Percentiles rank a stretch among this genome's conserved stretches.
These are phyloP conservation scores for Cyprinus carpio DNA, from an alignment of 2,113 vertebrate genomes.

Conservation along the genomic window DNA sequence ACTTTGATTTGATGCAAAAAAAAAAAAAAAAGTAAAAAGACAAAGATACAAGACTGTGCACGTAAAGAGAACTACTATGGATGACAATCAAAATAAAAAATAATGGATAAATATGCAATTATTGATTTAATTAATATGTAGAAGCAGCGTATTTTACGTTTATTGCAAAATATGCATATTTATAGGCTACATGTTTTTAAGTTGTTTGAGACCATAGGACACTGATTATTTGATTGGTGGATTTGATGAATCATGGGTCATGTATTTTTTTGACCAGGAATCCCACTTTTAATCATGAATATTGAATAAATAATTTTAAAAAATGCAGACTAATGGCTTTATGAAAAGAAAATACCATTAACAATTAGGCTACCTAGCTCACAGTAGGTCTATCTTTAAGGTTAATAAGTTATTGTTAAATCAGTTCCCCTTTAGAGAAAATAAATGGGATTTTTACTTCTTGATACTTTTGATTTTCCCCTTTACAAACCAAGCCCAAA, in stretches of 20 bases:
- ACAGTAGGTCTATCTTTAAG: too few species aligned
- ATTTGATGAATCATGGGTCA: neutral
- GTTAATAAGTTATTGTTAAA: neutral
- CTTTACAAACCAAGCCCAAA: neutral
- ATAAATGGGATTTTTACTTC: neutral
- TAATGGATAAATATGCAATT: neutral
- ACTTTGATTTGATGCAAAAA: neutral
- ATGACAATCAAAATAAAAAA: neutral
- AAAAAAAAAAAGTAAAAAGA: neutral
- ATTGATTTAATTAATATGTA: neutral
- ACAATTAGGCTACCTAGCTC: too few species aligned
- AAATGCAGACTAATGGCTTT: too few species aligned
- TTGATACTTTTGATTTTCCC: neutral
- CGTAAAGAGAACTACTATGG: neutral
- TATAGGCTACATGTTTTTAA: too few species aligned
- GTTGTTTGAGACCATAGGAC: too few species aligned
- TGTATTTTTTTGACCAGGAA: neutral
- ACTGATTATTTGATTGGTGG: neutral
- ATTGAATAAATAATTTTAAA: neutral
- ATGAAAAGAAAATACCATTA: too few species aligned
- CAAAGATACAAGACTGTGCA: neutral
- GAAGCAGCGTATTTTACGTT: neutral
- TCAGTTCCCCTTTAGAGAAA: neutral
- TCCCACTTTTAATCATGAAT: neutral
- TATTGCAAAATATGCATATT: too few species aligned